Base-by-base conservation (phyloP, 2,113 vertebrate genomes). In the Tachuris rubrigastra region DNA sequence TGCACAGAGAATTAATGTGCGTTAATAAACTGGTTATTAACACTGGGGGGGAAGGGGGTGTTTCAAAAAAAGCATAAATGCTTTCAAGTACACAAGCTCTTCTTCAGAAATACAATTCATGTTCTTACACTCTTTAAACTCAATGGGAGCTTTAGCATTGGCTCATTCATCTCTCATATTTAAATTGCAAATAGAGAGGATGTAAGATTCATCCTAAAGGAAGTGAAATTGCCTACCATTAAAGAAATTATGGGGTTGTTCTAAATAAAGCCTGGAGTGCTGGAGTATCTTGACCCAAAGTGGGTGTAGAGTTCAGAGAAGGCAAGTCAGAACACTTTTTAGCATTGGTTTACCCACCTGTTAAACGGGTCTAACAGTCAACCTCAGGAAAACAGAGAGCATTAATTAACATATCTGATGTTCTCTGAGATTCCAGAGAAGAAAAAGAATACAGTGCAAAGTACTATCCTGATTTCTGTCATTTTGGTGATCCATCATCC, bases 211-310 rank as follows among this genome's bases (percentile, higher is more conserved):
- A 85, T 93, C 90, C 93, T 94, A 91, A 91, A 96, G 94, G 94
- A 95, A 95, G 66, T 73, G 66, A 95, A 97, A 95, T 91, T 93
- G 76, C 62, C 56, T 87, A 46, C 78, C 77, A 95, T 95, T 95
- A 94, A 92, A 91, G 69, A 89, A 87, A 95, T 96, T 49, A 85
- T 85, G 66, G 25, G 39, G 62, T 73, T 95, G 81, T 89, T 96
- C 94, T 97, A 96, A 96, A 95, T 91, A 94, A 97, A 94, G 91
- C 91, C 91, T 89, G 77, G 7, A 95, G 71, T 91, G 77, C 58
- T 92, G 84, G 24, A 94, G 80, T n/a, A 79, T 85, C 81, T 89
- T 95, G 93, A 95, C 94, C 93, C 49, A 65, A 90, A 87, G 60
- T 87, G 56, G 80, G 90, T 82, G 85, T 78, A 92, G 73, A 93